Evolutionary conservation across 2,888 invertebrate genomes (phyloP).

Genomic region (Leptopterna dolabrata): DNA sequence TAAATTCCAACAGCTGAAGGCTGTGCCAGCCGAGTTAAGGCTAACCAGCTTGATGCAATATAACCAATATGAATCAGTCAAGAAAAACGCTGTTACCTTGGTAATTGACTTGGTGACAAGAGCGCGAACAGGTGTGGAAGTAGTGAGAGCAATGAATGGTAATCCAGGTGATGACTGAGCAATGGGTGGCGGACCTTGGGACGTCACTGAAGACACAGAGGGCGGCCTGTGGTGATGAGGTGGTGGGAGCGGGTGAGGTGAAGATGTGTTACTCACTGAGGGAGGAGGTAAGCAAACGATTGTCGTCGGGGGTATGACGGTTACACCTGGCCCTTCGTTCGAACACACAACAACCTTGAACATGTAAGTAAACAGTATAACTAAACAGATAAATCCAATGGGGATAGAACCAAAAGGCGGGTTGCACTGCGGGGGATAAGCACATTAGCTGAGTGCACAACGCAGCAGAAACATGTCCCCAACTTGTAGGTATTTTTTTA

Average conservation of each 20-base stretch:
- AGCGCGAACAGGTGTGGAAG: conserved; percentile 70
- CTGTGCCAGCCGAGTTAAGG: no score
- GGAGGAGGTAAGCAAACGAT: conserved; percentile 69
- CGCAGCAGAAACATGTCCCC: no score
- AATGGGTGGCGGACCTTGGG: conserved; percentile 54
- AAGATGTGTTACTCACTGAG: conserved; percentile 36
- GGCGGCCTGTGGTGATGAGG: conserved; percentile 56
- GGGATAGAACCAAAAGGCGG: neutral
- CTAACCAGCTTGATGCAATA: neutral
- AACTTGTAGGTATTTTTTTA: no score
- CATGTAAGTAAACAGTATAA: neutral
- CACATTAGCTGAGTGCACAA: no score
- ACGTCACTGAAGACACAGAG: conserved; percentile 47
- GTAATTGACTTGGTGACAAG: conserved; percentile 65
- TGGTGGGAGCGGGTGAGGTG: conserved; percentile 29
- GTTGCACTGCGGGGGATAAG: no score
- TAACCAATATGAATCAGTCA: neutral
- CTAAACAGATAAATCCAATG: neutral
- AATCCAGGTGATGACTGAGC: conserved; percentile 68
- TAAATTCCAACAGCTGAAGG: no score
- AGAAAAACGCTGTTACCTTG: conserved; percentile 1
- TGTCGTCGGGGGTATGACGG: conserved; percentile 70
- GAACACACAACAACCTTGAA: conserved; percentile 47
- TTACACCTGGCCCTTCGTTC: conserved; percentile 60
- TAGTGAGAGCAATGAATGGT: conserved; percentile 69